These are phyloP conservation scores for Apus apus DNA, from an alignment of 2,113 vertebrate genomes.

Conservation along the genomic window DNA sequence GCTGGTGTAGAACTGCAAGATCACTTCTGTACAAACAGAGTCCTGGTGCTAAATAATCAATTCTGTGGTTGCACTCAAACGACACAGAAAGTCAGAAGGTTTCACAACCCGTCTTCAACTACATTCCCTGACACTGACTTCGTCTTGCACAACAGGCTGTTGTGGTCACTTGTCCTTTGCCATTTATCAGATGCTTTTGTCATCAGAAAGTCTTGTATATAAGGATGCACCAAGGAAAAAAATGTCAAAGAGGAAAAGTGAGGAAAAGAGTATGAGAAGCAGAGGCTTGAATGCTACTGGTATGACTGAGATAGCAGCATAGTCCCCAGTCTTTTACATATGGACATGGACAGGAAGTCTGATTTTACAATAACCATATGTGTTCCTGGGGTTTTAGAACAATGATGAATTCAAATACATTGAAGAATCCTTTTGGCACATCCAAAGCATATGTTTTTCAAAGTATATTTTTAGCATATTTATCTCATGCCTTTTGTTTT, in stretches of 20 bases:
- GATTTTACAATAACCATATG: not conserved
- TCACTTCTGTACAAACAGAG: not conserved
- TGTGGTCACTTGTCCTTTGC: not conserved
- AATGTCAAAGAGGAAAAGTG: fast-evolving
- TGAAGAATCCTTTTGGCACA: not conserved
- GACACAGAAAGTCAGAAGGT: not conserved
- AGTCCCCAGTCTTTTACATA: not conserved
- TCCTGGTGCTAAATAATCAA: not conserved
- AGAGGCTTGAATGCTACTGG: not conserved
- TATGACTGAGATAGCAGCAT: not conserved
- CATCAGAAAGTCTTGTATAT: not conserved
- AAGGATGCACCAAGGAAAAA: not conserved
- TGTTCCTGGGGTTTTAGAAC: not conserved
- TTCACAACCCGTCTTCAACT: not conserved
- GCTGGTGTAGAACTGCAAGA: not conserved
- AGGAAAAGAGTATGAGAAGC: not conserved
- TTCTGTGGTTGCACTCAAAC: not conserved
- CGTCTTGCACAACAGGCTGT: not conserved
- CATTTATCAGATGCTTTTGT: not conserved
- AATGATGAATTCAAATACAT: not conserved
- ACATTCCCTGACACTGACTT: not conserved
- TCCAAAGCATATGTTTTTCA: not conserved
- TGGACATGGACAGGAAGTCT: not conserved
- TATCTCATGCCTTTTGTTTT: not conserved
- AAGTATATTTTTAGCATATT: not conserved